Evolutionary conservation across 1,140 invertebrate genomes (phyloP).

Genomic region (Drosophila orosa): DNA sequence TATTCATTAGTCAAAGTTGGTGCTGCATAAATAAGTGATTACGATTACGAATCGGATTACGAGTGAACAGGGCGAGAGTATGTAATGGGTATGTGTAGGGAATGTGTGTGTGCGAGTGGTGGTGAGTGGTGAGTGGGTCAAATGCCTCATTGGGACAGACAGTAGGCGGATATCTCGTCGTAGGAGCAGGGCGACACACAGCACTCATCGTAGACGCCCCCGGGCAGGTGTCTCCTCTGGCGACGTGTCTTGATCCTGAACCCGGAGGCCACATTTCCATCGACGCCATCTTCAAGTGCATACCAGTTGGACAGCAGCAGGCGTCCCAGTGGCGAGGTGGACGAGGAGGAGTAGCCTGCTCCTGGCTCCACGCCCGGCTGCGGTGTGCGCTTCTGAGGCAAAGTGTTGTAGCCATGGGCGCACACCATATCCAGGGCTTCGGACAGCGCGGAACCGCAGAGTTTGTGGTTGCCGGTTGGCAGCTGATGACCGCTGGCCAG

Average conservation of each 20-base stretch:
- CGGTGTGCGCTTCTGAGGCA: conserved; percentile 21
- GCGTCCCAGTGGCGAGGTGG: conserved; percentile 11
- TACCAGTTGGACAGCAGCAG: conserved; percentile 56
- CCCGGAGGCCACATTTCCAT: conserved; percentile 16
- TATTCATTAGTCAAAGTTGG: conserved; percentile 79
- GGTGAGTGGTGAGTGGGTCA: conserved; percentile 11
- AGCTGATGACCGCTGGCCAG: conserved; percentile 38
- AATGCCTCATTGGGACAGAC: conserved; percentile 30
- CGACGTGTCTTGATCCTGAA: conserved; percentile 63
- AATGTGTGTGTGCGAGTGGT: conserved; percentile 10
- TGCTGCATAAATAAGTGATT: conserved; percentile 80
- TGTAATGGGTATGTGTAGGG: conserved; percentile 16
- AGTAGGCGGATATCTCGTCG: conserved; percentile 61
- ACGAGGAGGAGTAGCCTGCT: conserved; percentile 23
- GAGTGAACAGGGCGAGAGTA: conserved; percentile 24
- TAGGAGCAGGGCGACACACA: conserved; percentile 60
- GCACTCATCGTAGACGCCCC: conserved; percentile 68
- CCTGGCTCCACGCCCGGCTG: background rate
- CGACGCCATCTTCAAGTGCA: conserved; percentile 9
- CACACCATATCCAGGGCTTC: conserved; percentile 66
- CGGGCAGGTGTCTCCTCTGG: conserved; percentile 35
- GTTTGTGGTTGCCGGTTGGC: conserved; percentile 60
- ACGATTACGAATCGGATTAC: conserved; percentile 56
- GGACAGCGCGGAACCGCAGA: conserved; percentile 59
- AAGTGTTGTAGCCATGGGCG: conserved; percentile 53